Percentiles rank a stretch among this genome's conserved stretches.
Evolutionary conservation across 2,797 vertebrate species (phyloP).

Genomic region (Enteromius afrohamiltoni): DNA sequence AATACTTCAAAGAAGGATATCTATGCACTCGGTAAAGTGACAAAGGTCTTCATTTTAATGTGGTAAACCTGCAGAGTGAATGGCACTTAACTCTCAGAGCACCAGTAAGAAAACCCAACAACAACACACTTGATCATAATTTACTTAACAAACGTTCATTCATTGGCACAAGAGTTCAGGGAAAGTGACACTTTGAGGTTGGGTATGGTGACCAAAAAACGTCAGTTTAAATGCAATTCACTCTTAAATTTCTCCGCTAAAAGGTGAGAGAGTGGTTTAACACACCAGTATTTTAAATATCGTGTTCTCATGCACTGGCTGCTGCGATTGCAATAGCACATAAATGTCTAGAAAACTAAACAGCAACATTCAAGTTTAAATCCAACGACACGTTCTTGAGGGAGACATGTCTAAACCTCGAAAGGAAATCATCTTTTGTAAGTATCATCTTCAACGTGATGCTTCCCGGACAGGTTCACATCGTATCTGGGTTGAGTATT

Average conservation of each 20-base stretch:
- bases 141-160: constrained; percentile 50
- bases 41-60: constrained; percentile 52
- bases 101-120: constrained; percentile 51
- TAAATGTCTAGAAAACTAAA: constrained; percentile 60
- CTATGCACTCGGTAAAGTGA: constrained; percentile 54
- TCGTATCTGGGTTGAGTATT: constrained; percentile 59
- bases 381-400: constrained; percentile 57
- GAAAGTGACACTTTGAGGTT: constrained; percentile 44
- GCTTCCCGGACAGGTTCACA: constrained; percentile 52
- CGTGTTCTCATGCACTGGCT: constrained; percentile 77
- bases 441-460: constrained; percentile 67
- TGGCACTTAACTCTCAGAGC: constrained; percentile 61
- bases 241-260: constrained; percentile 46
- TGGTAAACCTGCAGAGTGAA: constrained; percentile 56
- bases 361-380: constrained; percentile 64
- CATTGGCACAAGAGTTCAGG: constrained; percentile 49
- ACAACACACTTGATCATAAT: constrained; percentile 37
- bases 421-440: constrained; percentile 57
- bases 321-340: constrained; percentile 68
- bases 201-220: constrained; percentile 40
- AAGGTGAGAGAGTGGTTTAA: constrained; percentile 50
- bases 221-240: constrained; percentile 44
- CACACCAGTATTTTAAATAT: constrained; percentile 59
- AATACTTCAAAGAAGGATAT: constrained; percentile 54
- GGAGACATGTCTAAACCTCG: constrained; percentile 44